Evolutionary conservation across 1,140 invertebrate genomes (phyloP).

Genomic region (Drusus annulatus): DNA sequence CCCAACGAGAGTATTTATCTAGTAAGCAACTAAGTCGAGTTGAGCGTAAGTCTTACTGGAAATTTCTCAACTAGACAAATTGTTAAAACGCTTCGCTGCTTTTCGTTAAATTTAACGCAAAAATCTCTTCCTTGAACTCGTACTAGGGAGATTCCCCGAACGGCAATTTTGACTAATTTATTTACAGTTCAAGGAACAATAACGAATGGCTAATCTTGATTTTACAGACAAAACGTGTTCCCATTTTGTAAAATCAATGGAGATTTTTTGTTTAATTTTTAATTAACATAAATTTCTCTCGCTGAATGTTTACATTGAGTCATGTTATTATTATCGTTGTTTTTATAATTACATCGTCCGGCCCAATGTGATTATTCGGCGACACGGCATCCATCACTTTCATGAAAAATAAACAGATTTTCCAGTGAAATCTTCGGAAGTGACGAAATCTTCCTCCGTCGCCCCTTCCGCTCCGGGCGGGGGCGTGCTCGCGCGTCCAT

Average conservation of each 20-base stretch:
- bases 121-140: slow-evolving; percentile 47
- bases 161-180: slow-evolving; percentile 10
- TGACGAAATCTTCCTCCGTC: slow-evolving; percentile 4
- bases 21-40: slow-evolving; percentile 46
- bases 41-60: slow-evolving; percentile 48
- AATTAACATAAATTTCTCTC: slow-evolving; percentile 35
- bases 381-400: slow-evolving; percentile 57
- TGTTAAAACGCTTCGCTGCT: slow-evolving; percentile 52
- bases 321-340: slow-evolving; percentile 46
- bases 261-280: slow-evolving; percentile 30
- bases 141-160: slow-evolving; percentile 28
- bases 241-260: not conserved
- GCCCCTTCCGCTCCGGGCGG: not conserved
- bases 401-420: slow-evolving; percentile 56
- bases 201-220: not conserved
- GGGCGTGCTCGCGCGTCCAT: slow-evolving; percentile 23
- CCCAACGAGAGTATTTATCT: slow-evolving; percentile 45
- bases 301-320: slow-evolving; percentile 38
- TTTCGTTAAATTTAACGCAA: slow-evolving; percentile 53
- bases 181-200: slow-evolving; percentile 18
- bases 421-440: slow-evolving; percentile 37
- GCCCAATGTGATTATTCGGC: slow-evolving; percentile 45
- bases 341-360: slow-evolving; percentile 53
- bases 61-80: slow-evolving; percentile 56
- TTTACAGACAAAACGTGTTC: not conserved